Evolutionary conservation across 2,113 vertebrate species (phyloP).

Genomic region (Notothenia rossii): DNA sequence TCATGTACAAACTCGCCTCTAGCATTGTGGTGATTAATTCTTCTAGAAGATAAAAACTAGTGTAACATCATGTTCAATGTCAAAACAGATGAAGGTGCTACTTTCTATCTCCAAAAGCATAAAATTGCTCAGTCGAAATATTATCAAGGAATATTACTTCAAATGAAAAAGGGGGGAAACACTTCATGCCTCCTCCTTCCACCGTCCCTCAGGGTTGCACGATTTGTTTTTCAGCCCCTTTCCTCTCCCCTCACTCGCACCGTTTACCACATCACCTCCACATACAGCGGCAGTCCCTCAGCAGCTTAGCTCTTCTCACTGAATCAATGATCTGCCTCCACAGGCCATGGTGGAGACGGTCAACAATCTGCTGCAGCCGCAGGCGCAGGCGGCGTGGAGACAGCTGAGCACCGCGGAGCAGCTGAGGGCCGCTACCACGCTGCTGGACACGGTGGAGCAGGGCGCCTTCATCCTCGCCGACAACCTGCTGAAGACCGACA

Average conservation of each 20-base stretch:
- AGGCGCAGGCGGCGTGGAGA: conserved; percentile 92
- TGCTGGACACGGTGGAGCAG: conserved; percentile 97
- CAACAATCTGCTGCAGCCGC: conserved; percentile 96
- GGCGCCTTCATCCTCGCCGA: conserved; percentile 98
- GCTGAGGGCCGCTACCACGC: conserved; percentile 93
- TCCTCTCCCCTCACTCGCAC: conserved; percentile 43
- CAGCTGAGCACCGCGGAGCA: conserved; percentile 92
- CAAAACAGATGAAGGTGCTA: conserved; percentile 34
- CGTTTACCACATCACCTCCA: conserved; percentile 46
- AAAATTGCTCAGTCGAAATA: conserved; percentile 24
- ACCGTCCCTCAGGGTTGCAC: conserved; percentile 31
- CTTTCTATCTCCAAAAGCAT: conserved; percentile 25
- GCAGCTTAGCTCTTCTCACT: conserved; percentile 40
- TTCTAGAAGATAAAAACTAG: conserved; percentile 32
- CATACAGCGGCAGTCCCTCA: conserved; percentile 35
- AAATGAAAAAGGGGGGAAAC: conserved; percentile 3
- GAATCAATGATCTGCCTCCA: conserved; percentile 47
- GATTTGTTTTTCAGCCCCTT: conserved; percentile 28
- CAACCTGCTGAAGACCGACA: conserved; percentile 98
- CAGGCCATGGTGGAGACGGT: conserved; percentile 99
- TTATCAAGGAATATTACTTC: conserved; percentile 10
- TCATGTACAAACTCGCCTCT: conserved; percentile 63
- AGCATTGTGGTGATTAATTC: conserved; percentile 61
- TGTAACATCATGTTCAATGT: conserved; percentile 4
- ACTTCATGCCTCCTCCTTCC: not conserved